Evolutionary conservation across 2,113 vertebrate species (phyloP).

Genomic region (Microtus oregoni): DNA sequence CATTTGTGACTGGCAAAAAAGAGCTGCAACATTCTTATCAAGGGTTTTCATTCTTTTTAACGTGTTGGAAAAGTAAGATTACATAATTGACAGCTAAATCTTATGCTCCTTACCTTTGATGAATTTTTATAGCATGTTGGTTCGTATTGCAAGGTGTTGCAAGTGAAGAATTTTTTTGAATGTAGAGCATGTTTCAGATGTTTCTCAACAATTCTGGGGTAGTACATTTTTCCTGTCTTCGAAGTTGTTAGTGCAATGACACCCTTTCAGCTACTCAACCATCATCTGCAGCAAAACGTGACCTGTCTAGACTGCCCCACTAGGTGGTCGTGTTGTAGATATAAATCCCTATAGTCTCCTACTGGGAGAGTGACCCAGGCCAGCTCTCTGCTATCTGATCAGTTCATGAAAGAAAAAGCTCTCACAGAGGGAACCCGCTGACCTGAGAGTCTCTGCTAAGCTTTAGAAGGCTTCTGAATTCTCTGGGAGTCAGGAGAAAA

Average conservation of each 20-base stretch:
- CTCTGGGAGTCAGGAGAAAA: not conserved
- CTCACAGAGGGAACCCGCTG: not conserved
- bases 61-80: not conserved
- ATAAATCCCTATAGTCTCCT: not conserved
- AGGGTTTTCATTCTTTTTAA: not conserved
- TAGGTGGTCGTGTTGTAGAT: not conserved
- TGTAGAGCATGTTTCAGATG: not conserved
- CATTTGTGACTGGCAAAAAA: not conserved
- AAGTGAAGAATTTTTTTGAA: not conserved
- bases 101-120: not conserved
- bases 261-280: slow-evolving; percentile 21
- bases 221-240: not conserved
- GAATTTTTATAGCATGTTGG: not conserved
- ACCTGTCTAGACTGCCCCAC: not conserved
- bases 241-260: not conserved
- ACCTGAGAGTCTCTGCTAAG: not conserved
- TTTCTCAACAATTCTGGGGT: not conserved
- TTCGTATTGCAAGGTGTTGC: not conserved
- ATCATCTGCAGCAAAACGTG: not conserved
- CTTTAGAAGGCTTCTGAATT: slow-evolving; percentile 3
- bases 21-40: not conserved
- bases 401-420: slow-evolving; percentile 33
- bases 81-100: not conserved
- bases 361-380: not conserved
- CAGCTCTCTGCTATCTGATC: not conserved